Conservation (phyloP, 64 coral and sea anemone species). For the Montipora sp. region DNA sequence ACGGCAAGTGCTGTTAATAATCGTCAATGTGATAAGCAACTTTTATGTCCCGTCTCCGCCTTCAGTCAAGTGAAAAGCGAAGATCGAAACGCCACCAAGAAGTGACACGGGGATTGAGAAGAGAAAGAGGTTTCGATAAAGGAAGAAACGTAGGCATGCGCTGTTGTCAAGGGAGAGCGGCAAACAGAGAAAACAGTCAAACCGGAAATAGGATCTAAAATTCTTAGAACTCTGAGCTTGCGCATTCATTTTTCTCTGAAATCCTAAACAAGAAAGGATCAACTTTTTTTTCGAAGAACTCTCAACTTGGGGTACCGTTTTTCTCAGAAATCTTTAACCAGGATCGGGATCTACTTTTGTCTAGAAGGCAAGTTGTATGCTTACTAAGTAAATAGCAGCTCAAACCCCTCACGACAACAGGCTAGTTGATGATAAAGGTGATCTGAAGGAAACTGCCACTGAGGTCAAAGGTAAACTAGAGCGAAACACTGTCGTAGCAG, state of each 20-base stretch:
- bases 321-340: not conserved
- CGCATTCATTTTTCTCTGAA: too few species aligned
- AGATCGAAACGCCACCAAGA: too few species aligned
- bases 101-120: too few species aligned
- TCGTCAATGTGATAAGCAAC: too few species aligned
- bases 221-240: not conserved
- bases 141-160: too few species aligned
- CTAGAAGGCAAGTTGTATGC: not conserved
- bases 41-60: too few species aligned
- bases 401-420: not conserved
- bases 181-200: not conserved
- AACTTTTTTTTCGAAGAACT: not conserved
- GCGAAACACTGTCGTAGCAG: slow-evolving; percentile 58
- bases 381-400: not conserved
- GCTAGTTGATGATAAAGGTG: not conserved
- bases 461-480: not conserved
- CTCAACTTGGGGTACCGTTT: not conserved
- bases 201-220: not conserved
- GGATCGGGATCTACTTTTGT: not conserved
- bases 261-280: too few species aligned
- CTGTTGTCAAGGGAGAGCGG: too few species aligned
- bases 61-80: too few species aligned
- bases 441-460: not conserved
- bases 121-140: too few species aligned
- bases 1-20: too few species aligned